Conservation (phyloP, 2,797 vertebrate species). For the Sardinella longiceps region DNA sequence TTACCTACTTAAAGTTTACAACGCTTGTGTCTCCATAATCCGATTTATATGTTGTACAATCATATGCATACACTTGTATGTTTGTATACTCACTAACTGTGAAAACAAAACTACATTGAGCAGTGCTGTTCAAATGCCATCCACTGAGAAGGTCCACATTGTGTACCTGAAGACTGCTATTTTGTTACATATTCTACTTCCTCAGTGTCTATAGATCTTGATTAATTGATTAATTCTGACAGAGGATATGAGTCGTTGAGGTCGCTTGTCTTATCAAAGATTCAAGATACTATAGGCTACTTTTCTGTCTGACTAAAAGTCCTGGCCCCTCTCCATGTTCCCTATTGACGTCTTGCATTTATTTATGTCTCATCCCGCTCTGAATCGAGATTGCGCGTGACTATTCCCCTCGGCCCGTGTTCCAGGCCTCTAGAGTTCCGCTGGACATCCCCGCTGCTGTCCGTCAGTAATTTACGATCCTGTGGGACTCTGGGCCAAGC, state of each 20-base stretch:
- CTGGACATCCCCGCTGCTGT: not conserved
- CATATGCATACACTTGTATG: not conserved
- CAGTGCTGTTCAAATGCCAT: not conserved
- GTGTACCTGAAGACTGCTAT: not conserved
- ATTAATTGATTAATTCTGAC: not conserved
- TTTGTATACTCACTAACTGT: not conserved
- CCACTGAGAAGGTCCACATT: not conserved
- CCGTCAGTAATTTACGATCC: slow-evolving; percentile 13
- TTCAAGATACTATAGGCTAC: not conserved
- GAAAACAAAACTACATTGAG: not conserved
- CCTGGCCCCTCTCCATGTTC: not conserved
- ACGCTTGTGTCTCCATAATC: not conserved
- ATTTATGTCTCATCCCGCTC: not conserved
- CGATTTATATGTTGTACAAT: not conserved
- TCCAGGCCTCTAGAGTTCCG: not conserved
- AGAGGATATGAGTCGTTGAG: not conserved
- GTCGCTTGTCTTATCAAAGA: not conserved
- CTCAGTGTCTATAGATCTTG: no score
- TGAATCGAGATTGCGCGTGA: not conserved
- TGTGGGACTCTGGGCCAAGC: not conserved
- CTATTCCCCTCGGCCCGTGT: not conserved
- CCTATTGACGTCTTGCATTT: not conserved
- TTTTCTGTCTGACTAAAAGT: not conserved
- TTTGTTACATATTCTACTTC: not conserved
- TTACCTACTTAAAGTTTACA: not conserved